A percentile compares a stretch with the other conserved stretches of the same genome.
phyloP scores from a whole-genome alignment of 2,113 vertebrate genomes.

The Rhinogobius similis region DNA sequence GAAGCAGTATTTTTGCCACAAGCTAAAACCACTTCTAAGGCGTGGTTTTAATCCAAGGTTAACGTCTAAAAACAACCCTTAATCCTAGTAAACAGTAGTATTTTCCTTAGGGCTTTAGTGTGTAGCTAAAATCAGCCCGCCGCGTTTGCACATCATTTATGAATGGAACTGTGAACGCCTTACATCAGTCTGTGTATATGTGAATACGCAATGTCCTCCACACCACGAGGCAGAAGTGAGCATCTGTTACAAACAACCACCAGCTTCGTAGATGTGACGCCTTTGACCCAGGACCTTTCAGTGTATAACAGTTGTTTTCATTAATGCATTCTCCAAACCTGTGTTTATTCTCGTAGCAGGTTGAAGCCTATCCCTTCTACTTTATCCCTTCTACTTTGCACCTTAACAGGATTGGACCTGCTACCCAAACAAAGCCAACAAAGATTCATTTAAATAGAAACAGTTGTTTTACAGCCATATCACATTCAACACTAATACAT shows the following conservation, averaged over 20 bases:
- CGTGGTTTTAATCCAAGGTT: background rate
- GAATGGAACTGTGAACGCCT: background rate
- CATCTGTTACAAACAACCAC: background rate
- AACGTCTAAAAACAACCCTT: background rate
- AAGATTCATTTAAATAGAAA: too few relatives aligned
- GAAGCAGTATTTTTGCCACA: background rate
- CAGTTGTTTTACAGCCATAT: too few relatives aligned
- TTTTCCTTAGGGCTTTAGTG: too few relatives aligned
- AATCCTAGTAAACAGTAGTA: background rate
- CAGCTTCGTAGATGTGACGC: background rate
- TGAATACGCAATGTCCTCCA: background rate
- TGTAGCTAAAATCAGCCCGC: background rate
- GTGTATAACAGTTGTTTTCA: background rate
- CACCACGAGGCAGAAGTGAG: background rate
- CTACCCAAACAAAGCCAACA: too few relatives aligned
- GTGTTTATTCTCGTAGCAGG: too few relatives aligned
- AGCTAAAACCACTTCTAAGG: background rate
- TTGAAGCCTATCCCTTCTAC: too few relatives aligned
- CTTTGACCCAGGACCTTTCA: background rate
- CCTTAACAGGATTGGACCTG: too few relatives aligned
- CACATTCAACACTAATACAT: too few relatives aligned
- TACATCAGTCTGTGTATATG: background rate
- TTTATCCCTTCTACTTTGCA: too few relatives aligned
- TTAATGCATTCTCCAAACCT: background rate
- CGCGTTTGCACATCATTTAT: background rate